Conservation (phyloP, 30 jellyfish, hydroid and myxozoan species). For the Turritopsis dohrnii region DNA sequence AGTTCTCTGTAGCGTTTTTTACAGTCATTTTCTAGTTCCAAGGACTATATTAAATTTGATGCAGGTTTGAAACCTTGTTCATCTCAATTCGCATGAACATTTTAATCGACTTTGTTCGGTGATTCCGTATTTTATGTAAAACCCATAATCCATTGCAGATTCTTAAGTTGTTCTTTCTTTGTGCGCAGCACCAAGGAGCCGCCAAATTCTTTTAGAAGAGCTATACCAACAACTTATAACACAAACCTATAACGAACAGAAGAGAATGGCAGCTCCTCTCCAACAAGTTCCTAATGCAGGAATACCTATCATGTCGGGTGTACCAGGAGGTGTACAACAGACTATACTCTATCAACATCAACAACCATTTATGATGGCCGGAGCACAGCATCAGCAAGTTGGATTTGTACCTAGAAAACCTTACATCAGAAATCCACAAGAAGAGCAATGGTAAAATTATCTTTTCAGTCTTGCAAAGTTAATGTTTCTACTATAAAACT, state of each 20-base stretch:
- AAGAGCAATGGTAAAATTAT: constrained; percentile 29
- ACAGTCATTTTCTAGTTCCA: neutral
- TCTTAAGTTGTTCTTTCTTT: neutral
- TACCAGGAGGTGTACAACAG: constrained; percentile 14
- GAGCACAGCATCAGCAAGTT: constrained; percentile 10
- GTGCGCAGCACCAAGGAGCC: neutral
- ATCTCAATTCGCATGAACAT: neutral
- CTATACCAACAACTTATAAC: neutral
- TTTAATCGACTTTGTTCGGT: neutral
- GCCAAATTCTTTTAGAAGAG: neutral
- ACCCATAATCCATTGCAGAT: neutral
- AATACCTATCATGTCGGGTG: constrained; percentile 24
- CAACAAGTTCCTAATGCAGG: constrained; percentile 19
- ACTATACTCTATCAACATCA: constrained; percentile 31
- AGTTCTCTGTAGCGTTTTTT: no score
- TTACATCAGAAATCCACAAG: constrained; percentile 27
- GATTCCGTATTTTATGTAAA: neutral
- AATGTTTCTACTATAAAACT: no score
- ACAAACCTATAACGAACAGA: neutral
- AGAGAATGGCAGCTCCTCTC: constrained; percentile 21
- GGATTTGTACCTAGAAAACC: constrained; percentile 13
- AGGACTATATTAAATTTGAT: neutral
- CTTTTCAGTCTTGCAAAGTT: no score
- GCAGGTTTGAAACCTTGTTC: neutral
- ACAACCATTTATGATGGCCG: constrained; percentile 31